A percentile compares a stretch with the other conserved stretches of the same genome.
phyloP scores from a whole-genome alignment of 2,888 invertebrate genomes.

The Epirrhoe tristata region DNA sequence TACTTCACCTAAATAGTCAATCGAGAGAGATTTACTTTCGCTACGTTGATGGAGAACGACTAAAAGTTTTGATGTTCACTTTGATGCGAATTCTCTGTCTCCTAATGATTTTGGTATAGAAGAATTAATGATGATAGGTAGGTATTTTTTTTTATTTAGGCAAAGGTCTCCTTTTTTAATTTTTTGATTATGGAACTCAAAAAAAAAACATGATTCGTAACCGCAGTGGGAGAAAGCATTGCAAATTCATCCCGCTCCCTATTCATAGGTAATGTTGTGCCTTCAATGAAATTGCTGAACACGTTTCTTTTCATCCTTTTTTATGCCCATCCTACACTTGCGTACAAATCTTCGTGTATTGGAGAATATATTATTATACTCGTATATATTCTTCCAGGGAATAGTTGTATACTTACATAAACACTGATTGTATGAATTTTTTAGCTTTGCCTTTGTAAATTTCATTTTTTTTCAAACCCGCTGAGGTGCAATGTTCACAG shows the following conservation, averaged over 20 bases:
- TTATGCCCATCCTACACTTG: not conserved
- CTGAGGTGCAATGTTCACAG: no score
- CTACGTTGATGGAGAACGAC: no score
- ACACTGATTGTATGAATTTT: no score
- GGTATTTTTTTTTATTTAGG: not conserved
- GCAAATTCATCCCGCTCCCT: not conserved
- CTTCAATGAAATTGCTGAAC: conserved; percentile 7
- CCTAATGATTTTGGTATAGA: no score
- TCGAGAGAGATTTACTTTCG: not conserved
- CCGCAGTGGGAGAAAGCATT: not conserved
- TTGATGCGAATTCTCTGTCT: no score
- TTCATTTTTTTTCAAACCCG: no score
- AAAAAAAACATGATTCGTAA: not conserved
- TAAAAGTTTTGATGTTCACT: no score
- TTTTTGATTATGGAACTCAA: conserved; percentile 2
- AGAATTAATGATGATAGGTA: no score
- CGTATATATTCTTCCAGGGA: no score
- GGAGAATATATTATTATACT: no score
- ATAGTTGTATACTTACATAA: no score
- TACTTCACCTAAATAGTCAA: not conserved
- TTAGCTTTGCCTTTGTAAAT: no score
- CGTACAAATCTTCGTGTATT: not conserved
- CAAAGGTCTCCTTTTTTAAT: not conserved
- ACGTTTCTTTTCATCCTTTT: not conserved
- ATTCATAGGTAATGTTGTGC: conserved; percentile 12